These are phyloP conservation scores for Basileuterus tristriatus DNA, from an alignment of 2,797 vertebrate species.

Conservation along the genomic window DNA sequence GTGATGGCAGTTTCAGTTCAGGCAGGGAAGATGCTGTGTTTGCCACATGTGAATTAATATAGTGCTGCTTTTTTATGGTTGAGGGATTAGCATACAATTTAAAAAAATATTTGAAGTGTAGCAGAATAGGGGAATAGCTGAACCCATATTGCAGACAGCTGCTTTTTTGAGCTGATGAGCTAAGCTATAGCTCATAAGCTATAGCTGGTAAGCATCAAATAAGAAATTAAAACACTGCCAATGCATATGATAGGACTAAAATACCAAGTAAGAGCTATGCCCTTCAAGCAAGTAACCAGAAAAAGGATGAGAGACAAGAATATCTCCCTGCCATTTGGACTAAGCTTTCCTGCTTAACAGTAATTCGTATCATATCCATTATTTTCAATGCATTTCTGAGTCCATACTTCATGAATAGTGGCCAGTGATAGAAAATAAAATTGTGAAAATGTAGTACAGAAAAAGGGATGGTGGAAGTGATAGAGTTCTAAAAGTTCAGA, in stretches of 20 bases:
- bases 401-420: neutral
- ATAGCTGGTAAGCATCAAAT: slow-evolving; percentile 5
- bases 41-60: slow-evolving; percentile 50
- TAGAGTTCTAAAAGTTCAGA: neutral
- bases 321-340: neutral
- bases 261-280: neutral
- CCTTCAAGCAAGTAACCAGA: neutral
- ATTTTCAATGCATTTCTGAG: neutral
- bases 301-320: neutral
- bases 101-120: slow-evolving; percentile 22
- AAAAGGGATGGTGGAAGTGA: neutral
- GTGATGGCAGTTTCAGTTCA: slow-evolving; percentile 23
- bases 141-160: slow-evolving; percentile 58
- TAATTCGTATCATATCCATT: neutral
- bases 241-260: neutral
- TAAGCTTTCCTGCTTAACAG: neutral
- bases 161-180: neutral
- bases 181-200: neutral
- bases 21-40: slow-evolving; percentile 17
- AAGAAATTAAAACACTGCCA: slow-evolving; percentile 3
- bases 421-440: neutral
- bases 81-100: neutral
- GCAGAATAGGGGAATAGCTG: neutral
- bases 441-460: neutral
- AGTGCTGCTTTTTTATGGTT: slow-evolving; percentile 36